A percentile compares a stretch with the other conserved stretches of the same genome.
Conservation (phyloP, 1,140 invertebrate species). For the Probaryconus sp. region DNA sequence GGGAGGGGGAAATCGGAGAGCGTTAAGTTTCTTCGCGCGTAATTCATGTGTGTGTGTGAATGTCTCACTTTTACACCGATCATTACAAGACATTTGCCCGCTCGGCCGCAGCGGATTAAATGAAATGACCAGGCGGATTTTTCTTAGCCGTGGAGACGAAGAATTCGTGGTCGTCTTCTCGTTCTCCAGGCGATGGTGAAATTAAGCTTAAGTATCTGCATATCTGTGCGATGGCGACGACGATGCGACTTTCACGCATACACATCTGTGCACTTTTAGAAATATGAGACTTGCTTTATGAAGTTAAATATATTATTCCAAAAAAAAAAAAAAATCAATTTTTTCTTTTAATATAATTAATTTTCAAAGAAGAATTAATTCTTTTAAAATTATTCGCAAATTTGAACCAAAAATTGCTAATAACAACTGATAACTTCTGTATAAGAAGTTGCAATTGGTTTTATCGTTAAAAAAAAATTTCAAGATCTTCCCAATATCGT, state of each 20-base stretch:
- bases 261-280: too few relatives aligned
- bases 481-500: too few relatives aligned
- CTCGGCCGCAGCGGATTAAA: constrained; percentile 64
- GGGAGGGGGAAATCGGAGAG: constrained; percentile 1
- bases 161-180: constrained; percentile 14
- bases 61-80: constrained; percentile 45
- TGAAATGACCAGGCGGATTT: constrained; percentile 68
- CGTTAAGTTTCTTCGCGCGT: constrained; percentile 27
- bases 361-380: too few relatives aligned
- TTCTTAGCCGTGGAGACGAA: constrained; percentile 11
- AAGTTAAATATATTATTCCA: too few relatives aligned
- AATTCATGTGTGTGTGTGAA: constrained; percentile 50
- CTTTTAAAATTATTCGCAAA: too few relatives aligned
- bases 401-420: too few relatives aligned
- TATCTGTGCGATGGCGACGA: constrained; percentile 31
- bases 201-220: constrained; percentile 55
- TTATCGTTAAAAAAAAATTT: too few relatives aligned
- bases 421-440: too few relatives aligned
- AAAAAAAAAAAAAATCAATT: too few relatives aligned
- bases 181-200: constrained; percentile 39
- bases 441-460: too few relatives aligned
- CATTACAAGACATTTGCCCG: constrained; percentile 52
- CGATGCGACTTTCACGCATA: constrained; percentile 38
- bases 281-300: too few relatives aligned
- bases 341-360: too few relatives aligned